These are phyloP conservation scores for Agrotis segetum DNA, from an alignment of 2,888 invertebrate species.

Conservation along the genomic window DNA sequence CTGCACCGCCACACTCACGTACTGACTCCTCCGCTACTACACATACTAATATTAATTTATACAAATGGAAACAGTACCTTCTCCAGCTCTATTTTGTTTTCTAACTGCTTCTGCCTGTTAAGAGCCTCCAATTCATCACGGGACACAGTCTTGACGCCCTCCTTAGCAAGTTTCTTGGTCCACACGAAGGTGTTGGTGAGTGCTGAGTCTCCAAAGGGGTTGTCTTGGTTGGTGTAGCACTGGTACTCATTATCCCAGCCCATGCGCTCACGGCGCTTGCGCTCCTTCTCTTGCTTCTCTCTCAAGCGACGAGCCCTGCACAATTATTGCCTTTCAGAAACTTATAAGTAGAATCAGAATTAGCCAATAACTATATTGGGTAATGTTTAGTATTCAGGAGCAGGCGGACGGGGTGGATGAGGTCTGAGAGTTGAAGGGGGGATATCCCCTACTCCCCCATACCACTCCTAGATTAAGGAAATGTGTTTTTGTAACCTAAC, in stretches of 20 bases:
- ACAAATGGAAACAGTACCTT: slow-evolving; percentile 90
- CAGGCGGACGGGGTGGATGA: too few relatives aligned
- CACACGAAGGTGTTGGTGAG: slow-evolving; percentile 98
- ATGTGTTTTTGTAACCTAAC: too few relatives aligned
- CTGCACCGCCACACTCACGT: slow-evolving; percentile 68
- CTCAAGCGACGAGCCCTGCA: slow-evolving; percentile 93
- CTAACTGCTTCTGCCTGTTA: slow-evolving; percentile 96
- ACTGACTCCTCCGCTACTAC: too few relatives aligned
- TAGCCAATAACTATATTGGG: too few relatives aligned
- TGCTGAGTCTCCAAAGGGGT: slow-evolving; percentile 99
- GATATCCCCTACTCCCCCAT: too few relatives aligned
- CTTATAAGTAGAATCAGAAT: too few relatives aligned
- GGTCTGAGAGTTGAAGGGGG: too few relatives aligned
- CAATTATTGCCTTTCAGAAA: background rate
- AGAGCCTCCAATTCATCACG: slow-evolving; percentile 95
- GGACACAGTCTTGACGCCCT: slow-evolving; percentile 95
- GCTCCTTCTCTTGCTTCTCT: slow-evolving; percentile 98
- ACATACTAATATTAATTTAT: too few relatives aligned
- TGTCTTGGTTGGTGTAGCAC: slow-evolving; percentile 99
- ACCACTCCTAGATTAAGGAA: too few relatives aligned
- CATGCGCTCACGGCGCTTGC: slow-evolving; percentile 97
- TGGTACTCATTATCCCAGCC: slow-evolving; percentile 99
- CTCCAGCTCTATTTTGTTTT: slow-evolving; percentile 97
- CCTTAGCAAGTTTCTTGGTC: slow-evolving; percentile 98
- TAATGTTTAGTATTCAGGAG: too few relatives aligned